These are phyloP conservation scores for Hafferia zeledoni DNA, from an alignment of 2,797 vertebrate species.

Conservation along the genomic window DNA sequence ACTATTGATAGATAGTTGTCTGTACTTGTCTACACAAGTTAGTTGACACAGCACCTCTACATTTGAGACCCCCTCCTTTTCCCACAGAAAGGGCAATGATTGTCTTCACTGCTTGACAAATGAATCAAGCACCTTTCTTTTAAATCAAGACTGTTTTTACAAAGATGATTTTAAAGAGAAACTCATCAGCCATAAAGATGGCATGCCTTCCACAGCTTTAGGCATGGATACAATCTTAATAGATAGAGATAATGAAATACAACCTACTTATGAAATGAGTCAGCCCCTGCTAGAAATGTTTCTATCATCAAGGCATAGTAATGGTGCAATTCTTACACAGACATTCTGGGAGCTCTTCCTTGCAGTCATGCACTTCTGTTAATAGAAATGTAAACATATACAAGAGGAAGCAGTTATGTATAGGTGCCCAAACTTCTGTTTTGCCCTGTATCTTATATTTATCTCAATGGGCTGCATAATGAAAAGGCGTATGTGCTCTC, in stretches of 20 bases:
- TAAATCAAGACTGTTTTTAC: background rate
- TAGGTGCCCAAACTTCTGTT: background rate
- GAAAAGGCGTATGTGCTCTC: background rate
- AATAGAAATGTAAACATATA: background rate
- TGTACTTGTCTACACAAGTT: background rate
- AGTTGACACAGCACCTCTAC: background rate
- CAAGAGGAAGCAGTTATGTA: background rate
- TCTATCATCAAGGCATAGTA: background rate
- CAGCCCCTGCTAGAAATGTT: background rate
- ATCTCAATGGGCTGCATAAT: background rate
- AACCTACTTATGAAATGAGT: background rate
- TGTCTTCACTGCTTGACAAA: background rate
- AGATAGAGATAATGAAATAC: background rate
- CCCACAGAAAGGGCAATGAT: accelerated
- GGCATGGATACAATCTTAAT: background rate
- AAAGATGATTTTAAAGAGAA: background rate
- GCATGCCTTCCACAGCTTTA: background rate
- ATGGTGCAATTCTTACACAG: background rate
- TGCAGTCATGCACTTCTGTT: background rate
- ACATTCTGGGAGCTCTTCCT: background rate
- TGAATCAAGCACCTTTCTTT: background rate
- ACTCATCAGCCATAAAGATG: background rate
- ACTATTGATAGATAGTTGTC: background rate
- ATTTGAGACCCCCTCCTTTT: background rate
- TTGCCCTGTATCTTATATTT: background rate